Evolutionary conservation across 2,888 invertebrate genomes (phyloP).

Genomic region (Cantharis nigra): DNA sequence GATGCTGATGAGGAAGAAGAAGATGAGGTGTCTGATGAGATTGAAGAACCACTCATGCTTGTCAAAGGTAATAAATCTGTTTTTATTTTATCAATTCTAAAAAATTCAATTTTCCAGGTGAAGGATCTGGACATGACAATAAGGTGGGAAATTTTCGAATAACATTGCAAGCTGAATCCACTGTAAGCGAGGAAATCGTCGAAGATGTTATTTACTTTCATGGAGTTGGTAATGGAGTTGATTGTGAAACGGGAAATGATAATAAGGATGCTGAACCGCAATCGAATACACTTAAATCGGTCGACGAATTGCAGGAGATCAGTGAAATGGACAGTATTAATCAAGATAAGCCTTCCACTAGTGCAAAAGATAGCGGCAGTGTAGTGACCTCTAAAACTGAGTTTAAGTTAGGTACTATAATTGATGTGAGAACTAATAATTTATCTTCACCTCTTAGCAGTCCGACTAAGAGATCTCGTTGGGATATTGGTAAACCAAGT

Average conservation of each 20-base stretch:
- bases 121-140: conserved; percentile 63
- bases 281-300: not conserved
- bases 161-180: conserved; percentile 33
- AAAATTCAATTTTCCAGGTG: conserved; percentile 13
- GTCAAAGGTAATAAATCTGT: conserved; percentile 58
- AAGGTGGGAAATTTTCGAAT: conserved; percentile 14
- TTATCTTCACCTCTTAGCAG: conserved; percentile 28
- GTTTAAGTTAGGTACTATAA: conserved; percentile 44
- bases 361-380: conserved; percentile 14
- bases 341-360: conserved; percentile 30
- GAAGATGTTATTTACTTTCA: conserved; percentile 72
- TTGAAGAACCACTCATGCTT: conserved; percentile 74
- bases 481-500: conserved; percentile 56
- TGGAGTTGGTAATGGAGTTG: conserved; percentile 74
- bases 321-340: conserved; percentile 21
- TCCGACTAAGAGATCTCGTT: conserved; percentile 53
- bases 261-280: conserved; percentile 3
- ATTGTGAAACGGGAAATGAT: conserved; percentile 76
- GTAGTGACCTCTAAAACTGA: conserved; percentile 31
- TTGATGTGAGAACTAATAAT: conserved; percentile 46
- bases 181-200: conserved; percentile 71
- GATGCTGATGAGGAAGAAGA: conserved; percentile 33
- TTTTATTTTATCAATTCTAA: not conserved
- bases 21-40: conserved; percentile 41
- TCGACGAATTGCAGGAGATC: not conserved